phyloP scores from a whole-genome alignment of 1,140 invertebrate species.

The Tribolium madens region DNA sequence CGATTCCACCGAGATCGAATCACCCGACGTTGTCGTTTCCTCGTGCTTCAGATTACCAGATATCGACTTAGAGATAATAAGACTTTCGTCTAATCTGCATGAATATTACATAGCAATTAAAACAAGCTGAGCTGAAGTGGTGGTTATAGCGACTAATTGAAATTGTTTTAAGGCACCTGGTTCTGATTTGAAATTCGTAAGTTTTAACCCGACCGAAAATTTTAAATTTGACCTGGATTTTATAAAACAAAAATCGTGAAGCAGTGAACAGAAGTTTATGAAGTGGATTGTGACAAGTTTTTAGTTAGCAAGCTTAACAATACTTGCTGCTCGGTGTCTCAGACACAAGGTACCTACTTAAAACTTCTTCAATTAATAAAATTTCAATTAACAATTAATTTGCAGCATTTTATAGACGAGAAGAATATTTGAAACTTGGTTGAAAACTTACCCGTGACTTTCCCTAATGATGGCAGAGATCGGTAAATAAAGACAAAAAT shows the following conservation, averaged over 20 bases:
- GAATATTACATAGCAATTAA: constrained; percentile 35
- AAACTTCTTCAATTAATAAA: neutral
- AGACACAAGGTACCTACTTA: neutral
- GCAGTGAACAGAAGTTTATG: neutral
- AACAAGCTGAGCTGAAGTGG: neutral
- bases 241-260: neutral
- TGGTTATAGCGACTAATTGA: neutral
- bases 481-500: neutral
- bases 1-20: constrained; percentile 49
- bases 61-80: constrained; percentile 53
- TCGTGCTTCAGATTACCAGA: constrained; percentile 53
- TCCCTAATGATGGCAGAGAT: constrained; percentile 63
- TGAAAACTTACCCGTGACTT: constrained; percentile 68
- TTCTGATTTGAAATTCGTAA: neutral
- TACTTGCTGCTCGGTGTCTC: neutral
- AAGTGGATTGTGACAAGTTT: neutral
- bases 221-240: neutral
- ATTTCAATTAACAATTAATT: neutral
- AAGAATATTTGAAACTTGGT: neutral
- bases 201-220: no score
- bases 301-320: neutral
- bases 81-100: constrained; percentile 72
- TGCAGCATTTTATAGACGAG: neutral
- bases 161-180: neutral
- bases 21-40: constrained; percentile 43